Evolutionary conservation across 2,113 vertebrate species (phyloP), one percentile per base, ranked within the genome.

Genomic region (Ammodramus savannarum): DNA sequence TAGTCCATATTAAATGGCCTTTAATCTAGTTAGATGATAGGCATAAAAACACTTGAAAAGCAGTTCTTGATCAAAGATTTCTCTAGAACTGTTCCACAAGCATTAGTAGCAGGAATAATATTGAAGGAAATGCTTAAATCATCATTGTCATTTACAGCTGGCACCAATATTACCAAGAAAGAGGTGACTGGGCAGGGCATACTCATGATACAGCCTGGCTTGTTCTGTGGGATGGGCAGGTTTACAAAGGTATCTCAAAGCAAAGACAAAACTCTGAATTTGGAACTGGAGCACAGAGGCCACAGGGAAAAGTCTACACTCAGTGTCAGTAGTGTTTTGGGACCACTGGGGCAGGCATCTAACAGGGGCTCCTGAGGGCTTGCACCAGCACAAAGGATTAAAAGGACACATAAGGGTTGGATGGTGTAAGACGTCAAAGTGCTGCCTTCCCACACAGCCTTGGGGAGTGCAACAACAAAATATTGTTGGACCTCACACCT

Each of bases 271-370:
- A 10, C 17, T 29, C 23, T 34, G 34, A 13, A 3, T 46, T 74
- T 36, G 55, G 46, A 69, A 5, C 6, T 6, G 39, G 26, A 0
- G 0, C 3, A 1, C 31, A 26, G 55, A 52, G 16, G 27, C 52
- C 59, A 6, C 14, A 32, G 36, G 4, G 25, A 55, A 48, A 73
- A 76, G 29, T 36, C 34, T n/a, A 14, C 11, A 10, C 11, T 10
- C 15, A 0, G 0, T 11, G 26, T 1, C 6, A n/a, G 52, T 0
- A 1, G 15, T 1, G 8, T 10, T 74, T n/a, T 34, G 76, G 36
- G 23, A 26, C 57, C 55, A 6, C 8, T 0, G 1, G 20, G 26
- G 7, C 31, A 55, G 36, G 39, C 14, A 55, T 44, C 31, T 0
- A 4, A 31, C 7, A 3, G 15, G 34, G 10, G 4, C 3, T 55